A percentile compares a stretch with the other conserved stretches of the same genome.
Evolutionary conservation across 2,113 vertebrate genomes (phyloP).

Genomic region (Anoura caudifer): DNA sequence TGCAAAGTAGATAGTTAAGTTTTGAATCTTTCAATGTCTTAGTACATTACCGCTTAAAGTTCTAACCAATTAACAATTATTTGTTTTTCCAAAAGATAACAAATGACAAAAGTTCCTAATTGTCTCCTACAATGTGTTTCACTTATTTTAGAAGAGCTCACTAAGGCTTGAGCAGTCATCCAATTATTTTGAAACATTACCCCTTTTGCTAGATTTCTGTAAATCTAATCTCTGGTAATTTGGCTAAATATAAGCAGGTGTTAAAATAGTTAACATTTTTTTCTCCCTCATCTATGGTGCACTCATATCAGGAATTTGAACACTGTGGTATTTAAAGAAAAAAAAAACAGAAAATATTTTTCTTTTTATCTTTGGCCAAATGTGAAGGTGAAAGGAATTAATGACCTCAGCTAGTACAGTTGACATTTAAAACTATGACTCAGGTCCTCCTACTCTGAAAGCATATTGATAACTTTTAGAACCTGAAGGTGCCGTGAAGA

Average conservation of each 20-base stretch:
- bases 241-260: conserved; percentile 25
- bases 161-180: not conserved
- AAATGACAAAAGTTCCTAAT: conserved; percentile 10
- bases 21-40: not conserved
- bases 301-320: conserved; percentile 53
- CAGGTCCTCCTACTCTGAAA: conserved; percentile 63
- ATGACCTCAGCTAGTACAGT: conserved; percentile 48
- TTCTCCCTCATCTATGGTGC: conserved; percentile 11
- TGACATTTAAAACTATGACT: conserved; percentile 73
- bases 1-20: not conserved
- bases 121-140: conserved; percentile 12
- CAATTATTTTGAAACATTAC: conserved; percentile 40
- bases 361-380: conserved; percentile 57
- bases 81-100: conserved; percentile 24
- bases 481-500: conserved; percentile 43
- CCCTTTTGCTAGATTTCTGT: conserved; percentile 5
- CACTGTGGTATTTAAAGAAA: conserved; percentile 38
- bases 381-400: conserved; percentile 61
- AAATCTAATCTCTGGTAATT: not conserved
- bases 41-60: conserved; percentile 23
- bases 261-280: conserved; percentile 32
- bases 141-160: not conserved
- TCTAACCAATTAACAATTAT: conserved; percentile 16
- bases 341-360: conserved; percentile 17
- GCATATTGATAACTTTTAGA: conserved; percentile 62